Base-by-base conservation (phyloP, 2,797 vertebrate species). In the Enteromius thamalakanensis region DNA sequence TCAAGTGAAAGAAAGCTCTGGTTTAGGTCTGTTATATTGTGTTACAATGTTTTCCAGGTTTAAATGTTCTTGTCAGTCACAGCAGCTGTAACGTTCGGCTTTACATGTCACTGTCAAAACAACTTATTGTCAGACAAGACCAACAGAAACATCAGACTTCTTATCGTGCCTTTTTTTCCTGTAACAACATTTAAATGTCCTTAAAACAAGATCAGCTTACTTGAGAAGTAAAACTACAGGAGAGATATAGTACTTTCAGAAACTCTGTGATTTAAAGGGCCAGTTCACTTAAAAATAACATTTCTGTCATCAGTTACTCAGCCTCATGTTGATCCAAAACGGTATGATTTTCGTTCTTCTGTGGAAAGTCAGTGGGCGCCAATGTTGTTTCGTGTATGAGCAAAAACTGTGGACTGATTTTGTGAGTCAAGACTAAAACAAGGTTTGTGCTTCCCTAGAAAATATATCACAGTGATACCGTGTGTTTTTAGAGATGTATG, bases 11-110 rank as follows among this genome's bases (percentile, higher is more conserved):
- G 37, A 4, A 4, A 29, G 1, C 40, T 51, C 74, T 76, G 55
- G 62, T 64, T 77, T 42, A 49, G 58, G 26, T 65, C 26, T 32
- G 40, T 32, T 47, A 47, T 65, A 29, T 32, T 78, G 11, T 49
- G 26, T 78, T 78, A 74, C 71, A 55, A 21, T 75, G 71, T 45
- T 47, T 19, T 62, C 58, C 29, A 32, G 10, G 10, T 29, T 45
- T 77, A 7, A 62, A 77, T 77, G 40, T 34, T 34, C 14, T 14
- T 78, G 71, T 75, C 49, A 75, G 55, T 75, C 71, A 75, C 71
- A 55, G 71, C 71, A 75, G 49, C 12, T 75, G 71, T 75, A n/a
- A 55, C 19, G 19, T n/a, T 75, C 71, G 55, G 32, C 51, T 74
- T 21, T 74, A 37, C 49, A 53, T 55, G 49, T 75, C 51, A 55